Evolutionary conservation across 2,888 invertebrate species (phyloP).

Genomic region (Ischnura elegans): DNA sequence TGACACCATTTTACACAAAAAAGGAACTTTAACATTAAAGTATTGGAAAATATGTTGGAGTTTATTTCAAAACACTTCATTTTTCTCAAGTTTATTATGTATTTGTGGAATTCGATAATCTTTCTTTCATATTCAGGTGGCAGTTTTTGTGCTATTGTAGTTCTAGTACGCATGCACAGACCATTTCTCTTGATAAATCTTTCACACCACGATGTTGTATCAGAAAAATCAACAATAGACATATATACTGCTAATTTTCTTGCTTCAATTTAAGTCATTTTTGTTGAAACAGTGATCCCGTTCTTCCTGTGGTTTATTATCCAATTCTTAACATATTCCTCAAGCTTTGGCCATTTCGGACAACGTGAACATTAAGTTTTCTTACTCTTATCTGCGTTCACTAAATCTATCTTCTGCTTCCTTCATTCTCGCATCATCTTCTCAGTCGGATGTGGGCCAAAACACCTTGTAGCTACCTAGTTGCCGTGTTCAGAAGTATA

Average conservation of each 20-base stretch:
- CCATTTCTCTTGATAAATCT: neutral
- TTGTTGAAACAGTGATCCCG: neutral
- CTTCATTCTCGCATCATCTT: neutral
- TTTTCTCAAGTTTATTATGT: neutral
- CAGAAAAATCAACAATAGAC: neutral
- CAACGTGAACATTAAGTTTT: neutral
- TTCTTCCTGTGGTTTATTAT: neutral
- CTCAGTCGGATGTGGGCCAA: neutral
- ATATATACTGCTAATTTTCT: neutral
- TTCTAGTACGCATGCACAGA: too few species aligned
- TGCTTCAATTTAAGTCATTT: neutral
- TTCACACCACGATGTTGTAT: neutral
- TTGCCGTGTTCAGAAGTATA: neutral
- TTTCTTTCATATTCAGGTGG: slow-evolving; percentile 26
- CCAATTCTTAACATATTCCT: neutral
- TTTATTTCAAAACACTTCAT: too few species aligned
- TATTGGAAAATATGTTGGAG: too few species aligned
- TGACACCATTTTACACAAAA: too few species aligned
- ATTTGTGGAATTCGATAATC: slow-evolving; percentile 37
- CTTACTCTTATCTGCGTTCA: neutral
- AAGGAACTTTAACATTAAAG: too few species aligned
- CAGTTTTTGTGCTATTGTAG: slow-evolving; percentile 30
- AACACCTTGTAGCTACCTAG: neutral
- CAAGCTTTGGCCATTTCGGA: neutral
- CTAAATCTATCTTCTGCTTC: neutral